Conservation (phyloP, 2,888 invertebrate species). For the Acronicta leporina region DNA sequence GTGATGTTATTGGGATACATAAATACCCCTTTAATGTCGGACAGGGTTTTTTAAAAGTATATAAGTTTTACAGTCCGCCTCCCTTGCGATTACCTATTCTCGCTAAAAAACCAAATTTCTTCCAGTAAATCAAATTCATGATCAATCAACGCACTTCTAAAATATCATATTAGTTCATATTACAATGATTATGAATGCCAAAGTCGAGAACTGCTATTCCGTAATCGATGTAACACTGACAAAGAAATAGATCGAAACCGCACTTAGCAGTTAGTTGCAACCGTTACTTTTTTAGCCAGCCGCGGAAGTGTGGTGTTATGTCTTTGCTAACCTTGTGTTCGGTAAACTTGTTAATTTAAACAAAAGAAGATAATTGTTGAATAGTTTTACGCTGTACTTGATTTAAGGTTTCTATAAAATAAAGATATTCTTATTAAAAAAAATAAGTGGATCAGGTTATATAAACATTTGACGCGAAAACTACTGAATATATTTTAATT, state of each 20-base stretch:
- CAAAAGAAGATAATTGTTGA: constrained; percentile 1
- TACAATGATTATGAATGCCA: constrained; percentile 31
- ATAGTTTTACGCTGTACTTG: neutral
- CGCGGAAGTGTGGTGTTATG: constrained; percentile 40
- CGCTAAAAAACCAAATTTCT: too few relatives aligned
- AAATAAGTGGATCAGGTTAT: too few relatives aligned
- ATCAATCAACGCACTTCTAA: neutral
- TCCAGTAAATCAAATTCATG: too few relatives aligned
- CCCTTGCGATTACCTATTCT: too few relatives aligned
- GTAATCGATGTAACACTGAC: constrained; percentile 45
- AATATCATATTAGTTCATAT: constrained; percentile 23
- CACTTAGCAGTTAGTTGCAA: constrained; percentile 30
- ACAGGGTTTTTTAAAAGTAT: too few relatives aligned
- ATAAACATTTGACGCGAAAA: too few relatives aligned
- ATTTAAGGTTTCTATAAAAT: too few relatives aligned
- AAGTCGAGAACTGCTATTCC: constrained; percentile 29
- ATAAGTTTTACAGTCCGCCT: too few relatives aligned
- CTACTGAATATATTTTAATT: too few relatives aligned
- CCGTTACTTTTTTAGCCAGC: constrained; percentile 39
- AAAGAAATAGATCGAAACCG: constrained; percentile 50
- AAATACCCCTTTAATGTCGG: too few relatives aligned
- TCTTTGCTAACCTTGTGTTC: constrained; percentile 42
- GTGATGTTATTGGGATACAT: too few relatives aligned
- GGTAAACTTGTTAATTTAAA: constrained; percentile 27
- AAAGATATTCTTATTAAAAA: too few relatives aligned